Conservation (phyloP, 2,113 vertebrate genomes). For the Abramis brama region DNA sequence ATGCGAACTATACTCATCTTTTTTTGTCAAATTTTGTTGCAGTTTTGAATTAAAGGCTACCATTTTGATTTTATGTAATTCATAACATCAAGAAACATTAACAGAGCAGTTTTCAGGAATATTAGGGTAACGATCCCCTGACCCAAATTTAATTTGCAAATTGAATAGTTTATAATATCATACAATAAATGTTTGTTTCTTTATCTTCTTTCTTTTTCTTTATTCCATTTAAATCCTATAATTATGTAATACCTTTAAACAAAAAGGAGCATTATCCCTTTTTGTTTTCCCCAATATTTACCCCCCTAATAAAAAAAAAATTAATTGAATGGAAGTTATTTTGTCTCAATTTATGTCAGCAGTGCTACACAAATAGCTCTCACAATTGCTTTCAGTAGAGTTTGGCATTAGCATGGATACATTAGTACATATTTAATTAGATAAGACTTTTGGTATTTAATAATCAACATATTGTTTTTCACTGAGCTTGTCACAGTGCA, state of each 20-base stretch:
- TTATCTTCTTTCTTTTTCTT: not conserved
- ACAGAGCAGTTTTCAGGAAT: not conserved
- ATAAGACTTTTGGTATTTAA: not conserved
- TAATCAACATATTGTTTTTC: not conserved
- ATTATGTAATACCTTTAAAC: not conserved
- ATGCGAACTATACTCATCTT: not conserved
- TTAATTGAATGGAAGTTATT: too few relatives aligned
- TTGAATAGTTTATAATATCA: not conserved
- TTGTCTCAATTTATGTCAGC: too few relatives aligned
- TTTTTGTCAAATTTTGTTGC: not conserved
- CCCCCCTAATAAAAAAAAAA: too few relatives aligned
- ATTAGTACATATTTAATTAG: not conserved
- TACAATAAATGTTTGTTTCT: not conserved
- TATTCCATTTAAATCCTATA: not conserved
- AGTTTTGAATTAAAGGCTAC: not conserved
- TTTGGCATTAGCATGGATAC: not conserved
- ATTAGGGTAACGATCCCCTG: not conserved
- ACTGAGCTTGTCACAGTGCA: not conserved
- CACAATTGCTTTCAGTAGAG: not conserved
- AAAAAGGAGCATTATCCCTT: too few relatives aligned
- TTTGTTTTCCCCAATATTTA: too few relatives aligned
- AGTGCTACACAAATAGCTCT: too few relatives aligned
- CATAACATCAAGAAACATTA: not conserved
- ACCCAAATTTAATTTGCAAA: not conserved
- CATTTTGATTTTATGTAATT: not conserved